Evolutionary conservation across 2,888 invertebrate genomes (phyloP).

Genomic region (Hartigia nigra): DNA sequence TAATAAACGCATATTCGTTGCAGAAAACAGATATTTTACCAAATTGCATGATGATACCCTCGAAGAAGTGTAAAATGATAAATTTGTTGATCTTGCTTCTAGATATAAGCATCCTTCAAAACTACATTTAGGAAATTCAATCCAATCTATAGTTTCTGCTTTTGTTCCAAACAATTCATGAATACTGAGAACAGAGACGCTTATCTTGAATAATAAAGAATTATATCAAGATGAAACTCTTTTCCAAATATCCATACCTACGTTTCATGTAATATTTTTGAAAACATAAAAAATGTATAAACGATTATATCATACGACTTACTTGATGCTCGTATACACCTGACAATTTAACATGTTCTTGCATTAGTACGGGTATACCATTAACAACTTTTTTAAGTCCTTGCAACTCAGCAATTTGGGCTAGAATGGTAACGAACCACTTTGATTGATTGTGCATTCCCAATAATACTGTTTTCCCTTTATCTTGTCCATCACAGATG

Average conservation of each 20-base stretch:
- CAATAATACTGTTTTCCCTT: slow-evolving; percentile 34
- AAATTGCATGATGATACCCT: slow-evolving; percentile 22
- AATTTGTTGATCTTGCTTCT: slow-evolving; percentile 35
- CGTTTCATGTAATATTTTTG: background rate
- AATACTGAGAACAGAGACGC: slow-evolving; percentile 28
- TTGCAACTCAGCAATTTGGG: slow-evolving; percentile 20
- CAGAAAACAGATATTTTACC: background rate
- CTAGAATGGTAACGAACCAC: slow-evolving; percentile 42
- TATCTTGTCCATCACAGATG: slow-evolving; percentile 41
- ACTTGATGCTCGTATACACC: slow-evolving; percentile 11
- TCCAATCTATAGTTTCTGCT: slow-evolving; percentile 35
- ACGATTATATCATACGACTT: background rate
- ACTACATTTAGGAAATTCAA: slow-evolving; percentile 25
- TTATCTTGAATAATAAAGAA: background rate
- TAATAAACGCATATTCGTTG: slow-evolving; percentile 5
- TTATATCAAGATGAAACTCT: background rate
- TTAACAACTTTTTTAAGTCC: slow-evolving; percentile 11
- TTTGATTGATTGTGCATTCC: slow-evolving; percentile 26
- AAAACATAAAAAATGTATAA: background rate
- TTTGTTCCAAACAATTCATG: slow-evolving; percentile 44
- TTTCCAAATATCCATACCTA: background rate
- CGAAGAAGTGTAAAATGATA: slow-evolving; percentile 35
- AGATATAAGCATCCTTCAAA: slow-evolving; percentile 44
- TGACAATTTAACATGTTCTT: slow-evolving; percentile 31
- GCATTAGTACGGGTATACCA: slow-evolving; percentile 22